Evolutionary conservation across 2,113 vertebrate genomes (phyloP).

Genomic region (Pollimyrus isidori): DNA sequence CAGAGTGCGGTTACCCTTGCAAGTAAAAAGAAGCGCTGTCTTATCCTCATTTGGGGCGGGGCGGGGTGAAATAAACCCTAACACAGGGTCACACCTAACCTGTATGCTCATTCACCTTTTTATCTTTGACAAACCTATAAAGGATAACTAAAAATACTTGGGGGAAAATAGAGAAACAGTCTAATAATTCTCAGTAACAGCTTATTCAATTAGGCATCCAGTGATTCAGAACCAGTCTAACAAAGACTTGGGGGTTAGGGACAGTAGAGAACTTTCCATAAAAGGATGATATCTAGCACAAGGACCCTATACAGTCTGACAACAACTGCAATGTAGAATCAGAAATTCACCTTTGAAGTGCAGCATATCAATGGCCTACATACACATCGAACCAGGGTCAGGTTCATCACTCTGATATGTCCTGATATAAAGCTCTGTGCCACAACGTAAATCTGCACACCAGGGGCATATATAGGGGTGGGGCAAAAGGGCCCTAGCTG

Average conservation of each 20-base stretch:
- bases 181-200: background rate
- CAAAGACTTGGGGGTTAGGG: background rate
- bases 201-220: background rate
- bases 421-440: background rate
- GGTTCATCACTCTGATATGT: background rate
- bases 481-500: background rate
- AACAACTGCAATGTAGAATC: background rate
- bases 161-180: background rate
- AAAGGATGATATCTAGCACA: background rate
- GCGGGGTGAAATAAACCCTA: too few species aligned
- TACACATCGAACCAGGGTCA: background rate
- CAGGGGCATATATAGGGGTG: background rate
- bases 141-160: background rate
- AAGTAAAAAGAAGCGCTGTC: too few species aligned
- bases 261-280: background rate
- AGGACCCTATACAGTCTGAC: background rate
- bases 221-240: background rate
- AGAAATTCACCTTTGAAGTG: background rate
- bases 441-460: background rate
- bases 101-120: background rate
- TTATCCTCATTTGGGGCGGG: too few species aligned
- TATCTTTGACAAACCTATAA: background rate
- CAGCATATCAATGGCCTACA: background rate
- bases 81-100: background rate
- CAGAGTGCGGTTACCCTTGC: too few species aligned